Evolutionary conservation across 1,140 invertebrate genomes (phyloP).

Genomic region (Drosophila lowei): DNA sequence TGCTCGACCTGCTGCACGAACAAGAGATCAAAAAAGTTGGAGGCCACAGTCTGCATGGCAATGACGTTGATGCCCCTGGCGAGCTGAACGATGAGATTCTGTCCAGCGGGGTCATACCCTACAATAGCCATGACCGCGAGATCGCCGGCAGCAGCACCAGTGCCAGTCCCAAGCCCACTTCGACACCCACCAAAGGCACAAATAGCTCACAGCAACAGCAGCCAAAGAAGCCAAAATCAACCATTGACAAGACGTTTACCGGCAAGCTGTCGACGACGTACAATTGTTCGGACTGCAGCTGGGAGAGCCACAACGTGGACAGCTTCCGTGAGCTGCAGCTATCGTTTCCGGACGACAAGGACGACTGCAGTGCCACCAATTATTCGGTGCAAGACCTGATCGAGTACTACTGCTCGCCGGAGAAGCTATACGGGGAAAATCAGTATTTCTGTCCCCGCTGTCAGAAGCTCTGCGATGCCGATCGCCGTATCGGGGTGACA

Average conservation of each 20-base stretch:
- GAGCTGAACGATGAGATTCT: slow-evolving; percentile 40
- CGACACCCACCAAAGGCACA: slow-evolving; percentile 43
- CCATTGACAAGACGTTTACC: slow-evolving; percentile 89
- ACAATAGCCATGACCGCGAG: slow-evolving; percentile 63
- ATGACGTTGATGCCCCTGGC: slow-evolving; percentile 13
- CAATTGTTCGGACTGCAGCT: slow-evolving; percentile 88
- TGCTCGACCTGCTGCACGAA: slow-evolving; percentile 89
- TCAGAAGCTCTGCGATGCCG: slow-evolving; percentile 89
- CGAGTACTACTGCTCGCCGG: slow-evolving; percentile 89
- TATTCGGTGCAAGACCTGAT: slow-evolving; percentile 88
- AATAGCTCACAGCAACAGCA: slow-evolving; percentile 17
- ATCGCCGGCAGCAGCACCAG: slow-evolving; percentile 14
- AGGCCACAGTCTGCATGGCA: slow-evolving; percentile 8
- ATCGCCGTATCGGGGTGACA: slow-evolving; percentile 88
- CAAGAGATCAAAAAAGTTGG: slow-evolving; percentile 84
- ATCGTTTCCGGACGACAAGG: slow-evolving; percentile 88
- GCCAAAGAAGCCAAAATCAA: slow-evolving; percentile 55
- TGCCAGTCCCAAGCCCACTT: slow-evolving; percentile 10
- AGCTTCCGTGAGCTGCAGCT: slow-evolving; percentile 91
- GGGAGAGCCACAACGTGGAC: slow-evolving; percentile 88
- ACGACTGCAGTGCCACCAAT: slow-evolving; percentile 83
- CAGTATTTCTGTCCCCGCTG: slow-evolving; percentile 92
- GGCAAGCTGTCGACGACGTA: slow-evolving; percentile 89
- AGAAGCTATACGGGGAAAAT: slow-evolving; percentile 91
- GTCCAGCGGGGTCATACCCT: slow-evolving; percentile 65